These are phyloP conservation scores for Ruditapes philippinarum DNA, from an alignment of 1,140 invertebrate species.

Conservation along the genomic window DNA sequence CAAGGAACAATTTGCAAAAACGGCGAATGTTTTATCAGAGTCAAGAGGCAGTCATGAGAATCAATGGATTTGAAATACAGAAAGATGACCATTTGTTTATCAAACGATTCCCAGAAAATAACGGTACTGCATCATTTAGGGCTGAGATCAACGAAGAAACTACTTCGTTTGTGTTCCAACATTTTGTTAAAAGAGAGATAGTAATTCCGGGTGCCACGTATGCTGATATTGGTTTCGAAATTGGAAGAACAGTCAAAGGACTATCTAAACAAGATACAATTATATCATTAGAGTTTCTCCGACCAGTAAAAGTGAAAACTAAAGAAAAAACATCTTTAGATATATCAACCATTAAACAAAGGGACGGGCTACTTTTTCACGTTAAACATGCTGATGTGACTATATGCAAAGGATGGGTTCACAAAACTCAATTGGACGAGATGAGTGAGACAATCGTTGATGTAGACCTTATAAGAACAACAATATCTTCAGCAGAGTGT, in stretches of 20 bases:
- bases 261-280: background rate
- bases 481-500: background rate
- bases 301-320: background rate
- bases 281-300: constrained; percentile 50
- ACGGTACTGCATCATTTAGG: background rate
- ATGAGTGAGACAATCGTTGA: background rate
- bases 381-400: background rate
- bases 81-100: background rate
- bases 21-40: background rate
- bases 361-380: background rate
- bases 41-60: background rate
- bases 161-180: constrained; percentile 60
- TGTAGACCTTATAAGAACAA: background rate
- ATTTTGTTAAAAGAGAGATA: constrained; percentile 17
- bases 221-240: constrained; percentile 60
- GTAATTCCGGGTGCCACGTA: constrained; percentile 63
- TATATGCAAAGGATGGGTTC: constrained; percentile 44
- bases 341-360: constrained; percentile 1
- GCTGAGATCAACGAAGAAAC: constrained; percentile 8
- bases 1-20: constrained; percentile 8
- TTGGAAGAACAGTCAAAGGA: background rate
- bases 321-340: background rate
- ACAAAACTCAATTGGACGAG: background rate
- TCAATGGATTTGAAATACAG: background rate
- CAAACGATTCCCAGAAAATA: background rate